Conservation (phyloP, 2,113 vertebrate genomes). For the Ceyx melanurus region DNA sequence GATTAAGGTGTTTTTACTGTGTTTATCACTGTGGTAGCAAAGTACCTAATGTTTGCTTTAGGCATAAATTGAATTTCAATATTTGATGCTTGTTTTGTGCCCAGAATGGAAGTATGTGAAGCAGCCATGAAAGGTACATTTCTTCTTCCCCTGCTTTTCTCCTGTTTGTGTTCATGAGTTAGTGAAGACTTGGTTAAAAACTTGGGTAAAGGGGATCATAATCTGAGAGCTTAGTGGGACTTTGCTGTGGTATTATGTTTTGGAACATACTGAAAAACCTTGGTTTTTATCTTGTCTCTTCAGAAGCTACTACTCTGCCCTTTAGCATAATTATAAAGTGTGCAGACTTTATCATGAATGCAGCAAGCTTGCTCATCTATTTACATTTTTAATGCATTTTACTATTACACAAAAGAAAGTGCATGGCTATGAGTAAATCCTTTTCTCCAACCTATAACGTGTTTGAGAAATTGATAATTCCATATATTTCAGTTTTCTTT, state of each 20-base stretch:
- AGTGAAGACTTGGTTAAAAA: neutral
- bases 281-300: neutral
- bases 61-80: neutral
- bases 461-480: neutral
- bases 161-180: neutral
- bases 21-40: conserved; percentile 25
- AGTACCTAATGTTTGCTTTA: conserved; percentile 26
- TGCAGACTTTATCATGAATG: accelerated
- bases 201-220: neutral
- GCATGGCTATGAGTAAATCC: neutral
- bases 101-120: neutral
- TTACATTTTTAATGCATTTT: neutral
- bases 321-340: neutral
- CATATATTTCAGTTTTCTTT: neutral
- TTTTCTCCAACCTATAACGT: neutral
- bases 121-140: neutral
- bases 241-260: neutral
- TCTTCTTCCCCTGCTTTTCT: neutral
- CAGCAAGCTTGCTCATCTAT: neutral
- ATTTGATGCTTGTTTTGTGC: conserved; percentile 10
- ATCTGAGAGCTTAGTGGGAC: neutral
- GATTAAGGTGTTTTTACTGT: neutral
- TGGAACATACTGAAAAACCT: neutral
- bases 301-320: neutral
- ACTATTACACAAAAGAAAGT: neutral